Percentiles rank a stretch among this genome's conserved stretches.
These are phyloP conservation scores for Littorina saxatilis DNA, from an alignment of 1,140 invertebrate genomes.

Conservation along the genomic window DNA sequence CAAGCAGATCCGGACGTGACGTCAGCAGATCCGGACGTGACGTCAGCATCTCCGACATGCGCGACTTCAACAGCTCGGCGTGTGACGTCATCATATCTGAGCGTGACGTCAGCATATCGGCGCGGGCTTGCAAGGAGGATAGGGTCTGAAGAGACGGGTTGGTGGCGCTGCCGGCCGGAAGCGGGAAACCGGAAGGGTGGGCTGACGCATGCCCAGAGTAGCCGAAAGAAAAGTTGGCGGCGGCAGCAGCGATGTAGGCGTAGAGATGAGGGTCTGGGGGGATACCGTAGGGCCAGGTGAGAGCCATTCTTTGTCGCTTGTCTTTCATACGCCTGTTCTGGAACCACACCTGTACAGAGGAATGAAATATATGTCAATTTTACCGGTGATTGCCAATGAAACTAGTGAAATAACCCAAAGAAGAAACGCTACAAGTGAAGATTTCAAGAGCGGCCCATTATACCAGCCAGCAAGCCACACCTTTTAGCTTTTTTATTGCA, in stretches of 20 bases:
- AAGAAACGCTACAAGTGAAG: too few species aligned
- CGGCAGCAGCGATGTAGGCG: conserved; percentile 91
- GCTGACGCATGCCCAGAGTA: conserved; percentile 1
- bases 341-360: conserved; percentile 92
- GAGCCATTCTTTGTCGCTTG: conserved; percentile 94
- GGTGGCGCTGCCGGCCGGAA: conserved; percentile 15
- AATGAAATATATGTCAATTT: background rate
- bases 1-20: conserved; percentile 25
- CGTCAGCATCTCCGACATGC: too few species aligned
- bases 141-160: conserved; percentile 3
- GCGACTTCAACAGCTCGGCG: conserved; percentile 3
- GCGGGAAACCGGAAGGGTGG: background rate
- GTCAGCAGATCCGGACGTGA: conserved; percentile 9
- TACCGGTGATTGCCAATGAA: background rate
- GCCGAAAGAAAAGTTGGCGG: conserved; percentile 76
- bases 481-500: too few species aligned
- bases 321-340: conserved; percentile 99
- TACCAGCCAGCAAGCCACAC: too few species aligned
- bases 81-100: conserved; percentile 16
- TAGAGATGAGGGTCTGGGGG: conserved; percentile 89
- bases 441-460: too few species aligned
- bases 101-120: conserved; percentile 27
- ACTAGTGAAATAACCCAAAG: too few species aligned
- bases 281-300: conserved; percentile 92
- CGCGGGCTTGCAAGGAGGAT: conserved; percentile 10